These are phyloP conservation scores for Chrysomela aeneicollis DNA, from an alignment of 2,888 invertebrate genomes.

Conservation along the genomic window DNA sequence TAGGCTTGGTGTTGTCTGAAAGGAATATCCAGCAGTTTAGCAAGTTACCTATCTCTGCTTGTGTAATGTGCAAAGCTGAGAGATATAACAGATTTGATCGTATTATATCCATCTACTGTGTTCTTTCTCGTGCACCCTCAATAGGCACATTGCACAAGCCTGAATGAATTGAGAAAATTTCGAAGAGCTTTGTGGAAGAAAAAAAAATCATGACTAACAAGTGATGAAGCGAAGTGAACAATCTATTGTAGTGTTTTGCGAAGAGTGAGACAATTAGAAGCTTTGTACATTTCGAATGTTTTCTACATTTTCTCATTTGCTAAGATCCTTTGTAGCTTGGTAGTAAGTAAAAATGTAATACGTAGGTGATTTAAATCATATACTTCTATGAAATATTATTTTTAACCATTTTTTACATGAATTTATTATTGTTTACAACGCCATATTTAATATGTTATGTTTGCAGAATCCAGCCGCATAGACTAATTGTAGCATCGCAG, in stretches of 20 bases:
- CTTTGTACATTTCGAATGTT: slow-evolving; percentile 52
- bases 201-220: slow-evolving; percentile 42
- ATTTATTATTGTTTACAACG: slow-evolving; percentile 49
- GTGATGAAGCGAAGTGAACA: slow-evolving; percentile 39
- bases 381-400: slow-evolving; percentile 43
- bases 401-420: slow-evolving; percentile 42
- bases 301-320: slow-evolving; percentile 51
- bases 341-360: slow-evolving; percentile 56
- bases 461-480: slow-evolving; percentile 61
- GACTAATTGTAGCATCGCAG: slow-evolving; percentile 62
- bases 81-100: slow-evolving; percentile 36
- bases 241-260: slow-evolving; percentile 50
- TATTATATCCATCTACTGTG: slow-evolving; percentile 37
- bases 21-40: slow-evolving; percentile 29
- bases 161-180: slow-evolving; percentile 38
- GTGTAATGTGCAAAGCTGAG: slow-evolving; percentile 55
- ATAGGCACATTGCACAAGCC: slow-evolving; percentile 50
- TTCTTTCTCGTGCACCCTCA: slow-evolving; percentile 36
- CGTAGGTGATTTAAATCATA: slow-evolving; percentile 48
- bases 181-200: slow-evolving; percentile 33
- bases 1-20: slow-evolving; percentile 45
- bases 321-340: slow-evolving; percentile 55
- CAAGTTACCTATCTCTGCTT: slow-evolving; percentile 44
- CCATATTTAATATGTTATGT: slow-evolving; percentile 60
- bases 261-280: slow-evolving; percentile 51